These are phyloP conservation scores for Rhabditophanes sp. DNA, from an alignment of 2,888 invertebrate species.

Conservation along the genomic window DNA sequence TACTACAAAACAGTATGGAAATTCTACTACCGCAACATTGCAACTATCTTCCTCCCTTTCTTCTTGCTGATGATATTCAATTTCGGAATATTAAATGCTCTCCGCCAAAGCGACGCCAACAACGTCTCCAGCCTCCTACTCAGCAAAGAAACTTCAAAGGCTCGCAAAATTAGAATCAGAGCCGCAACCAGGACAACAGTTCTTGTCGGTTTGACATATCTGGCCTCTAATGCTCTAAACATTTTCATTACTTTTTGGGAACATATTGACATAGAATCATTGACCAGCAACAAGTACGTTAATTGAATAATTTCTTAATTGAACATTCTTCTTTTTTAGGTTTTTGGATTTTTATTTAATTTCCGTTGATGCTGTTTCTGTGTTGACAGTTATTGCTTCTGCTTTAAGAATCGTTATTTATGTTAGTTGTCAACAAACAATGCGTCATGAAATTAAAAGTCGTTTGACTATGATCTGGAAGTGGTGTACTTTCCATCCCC, in stretches of 20 bases:
- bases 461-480: too few species aligned
- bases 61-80: conserved; percentile 32
- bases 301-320: neutral
- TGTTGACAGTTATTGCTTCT: conserved; percentile 35
- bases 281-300: conserved; percentile 13
- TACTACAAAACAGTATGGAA: too few species aligned
- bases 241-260: conserved; percentile 34
- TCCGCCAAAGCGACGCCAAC: too few species aligned
- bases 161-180: too few species aligned
- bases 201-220: conserved; percentile 34
- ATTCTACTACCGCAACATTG: conserved; percentile 38
- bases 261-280: conserved; percentile 24
- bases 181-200: conserved; percentile 37
- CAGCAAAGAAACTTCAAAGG: too few species aligned
- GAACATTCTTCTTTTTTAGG: neutral
- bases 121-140: too few species aligned
- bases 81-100: conserved; percentile 26
- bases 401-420: conserved; percentile 39
- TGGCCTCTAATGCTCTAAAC: conserved; percentile 33
- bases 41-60: conserved; percentile 39
- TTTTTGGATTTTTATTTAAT: conserved; percentile 27
- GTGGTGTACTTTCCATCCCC: too few species aligned
- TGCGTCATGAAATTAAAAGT: conserved; percentile 22
- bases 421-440: conserved; percentile 19
- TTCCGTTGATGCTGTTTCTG: conserved; percentile 30